Evolutionary conservation across 2,113 vertebrate species (phyloP).

Genomic region (Syngnathus floridae): DNA sequence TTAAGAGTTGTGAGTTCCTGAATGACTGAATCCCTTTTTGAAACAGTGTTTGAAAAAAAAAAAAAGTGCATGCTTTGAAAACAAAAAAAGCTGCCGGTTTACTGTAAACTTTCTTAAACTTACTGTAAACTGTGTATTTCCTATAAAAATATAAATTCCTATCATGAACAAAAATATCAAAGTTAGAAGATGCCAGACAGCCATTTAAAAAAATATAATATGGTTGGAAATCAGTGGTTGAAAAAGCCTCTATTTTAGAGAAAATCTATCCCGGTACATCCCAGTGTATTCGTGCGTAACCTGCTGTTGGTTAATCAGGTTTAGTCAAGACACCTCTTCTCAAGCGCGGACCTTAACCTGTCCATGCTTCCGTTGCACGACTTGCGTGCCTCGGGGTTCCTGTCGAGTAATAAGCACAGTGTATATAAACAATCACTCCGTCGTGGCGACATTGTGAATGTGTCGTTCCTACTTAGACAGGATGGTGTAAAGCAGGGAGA

Average conservation of each 20-base stretch:
- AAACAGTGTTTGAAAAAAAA: background rate
- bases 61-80: constrained; percentile 1
- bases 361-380: constrained; percentile 46
- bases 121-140: constrained; percentile 23
- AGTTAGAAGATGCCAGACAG: constrained; percentile 27
- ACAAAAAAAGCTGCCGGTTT: constrained; percentile 12
- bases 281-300: constrained; percentile 6
- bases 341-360: constrained; percentile 48
- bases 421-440: background rate
- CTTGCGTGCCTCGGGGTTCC: constrained; percentile 52
- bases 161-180: constrained; percentile 53
- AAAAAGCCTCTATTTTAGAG: constrained; percentile 18
- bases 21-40: background rate
- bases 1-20: background rate
- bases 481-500: constrained; percentile 77
- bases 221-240: constrained; percentile 40
- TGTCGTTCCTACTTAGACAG: constrained; percentile 77
- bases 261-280: constrained; percentile 8
- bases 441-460: background rate
- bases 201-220: constrained; percentile 29
- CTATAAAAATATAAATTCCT: constrained; percentile 55
- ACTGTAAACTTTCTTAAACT: background rate
- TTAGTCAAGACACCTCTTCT: constrained; percentile 29
- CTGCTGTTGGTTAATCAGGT: constrained; percentile 2
- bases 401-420: constrained; percentile 12